Conservation (phyloP, 2,797 vertebrate species). For the Avahi laniger region DNA sequence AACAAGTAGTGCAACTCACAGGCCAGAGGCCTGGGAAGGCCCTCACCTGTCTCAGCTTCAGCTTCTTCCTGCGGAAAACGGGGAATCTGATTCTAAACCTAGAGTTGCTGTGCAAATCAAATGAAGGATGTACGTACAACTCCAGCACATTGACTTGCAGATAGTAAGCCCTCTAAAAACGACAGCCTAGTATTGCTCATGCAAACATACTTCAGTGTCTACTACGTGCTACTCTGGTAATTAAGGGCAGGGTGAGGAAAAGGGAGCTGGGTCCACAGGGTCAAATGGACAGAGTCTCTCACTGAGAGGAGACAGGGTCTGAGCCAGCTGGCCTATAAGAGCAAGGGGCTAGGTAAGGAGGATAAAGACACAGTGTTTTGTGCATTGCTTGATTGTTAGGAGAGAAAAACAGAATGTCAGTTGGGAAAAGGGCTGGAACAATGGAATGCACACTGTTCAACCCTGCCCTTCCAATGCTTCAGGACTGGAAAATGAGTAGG, state of each 20-base stretch:
- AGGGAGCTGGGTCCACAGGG: not conserved
- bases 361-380: not conserved
- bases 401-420: conserved; percentile 17
- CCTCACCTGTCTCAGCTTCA: not conserved
- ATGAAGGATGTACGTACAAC: accelerated
- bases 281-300: not conserved
- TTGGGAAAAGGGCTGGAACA: not conserved
- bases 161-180: not conserved
- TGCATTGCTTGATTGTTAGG: not conserved
- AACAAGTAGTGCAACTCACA: not conserved
- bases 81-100: not conserved
- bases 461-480: not conserved
- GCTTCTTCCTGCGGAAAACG: not conserved
- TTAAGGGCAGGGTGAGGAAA: not conserved
- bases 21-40: not conserved
- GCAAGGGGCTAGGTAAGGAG: not conserved
- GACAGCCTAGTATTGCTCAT: not conserved
- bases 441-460: not conserved
- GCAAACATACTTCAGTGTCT: not conserved
- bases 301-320: not conserved
- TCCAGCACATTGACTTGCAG: accelerated
- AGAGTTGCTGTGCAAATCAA: not conserved
- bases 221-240: not conserved
- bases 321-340: not conserved
- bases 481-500: not conserved